These are phyloP conservation scores for Pangasius macronema DNA, from an alignment of 2,797 vertebrate genomes.

Conservation along the genomic window DNA sequence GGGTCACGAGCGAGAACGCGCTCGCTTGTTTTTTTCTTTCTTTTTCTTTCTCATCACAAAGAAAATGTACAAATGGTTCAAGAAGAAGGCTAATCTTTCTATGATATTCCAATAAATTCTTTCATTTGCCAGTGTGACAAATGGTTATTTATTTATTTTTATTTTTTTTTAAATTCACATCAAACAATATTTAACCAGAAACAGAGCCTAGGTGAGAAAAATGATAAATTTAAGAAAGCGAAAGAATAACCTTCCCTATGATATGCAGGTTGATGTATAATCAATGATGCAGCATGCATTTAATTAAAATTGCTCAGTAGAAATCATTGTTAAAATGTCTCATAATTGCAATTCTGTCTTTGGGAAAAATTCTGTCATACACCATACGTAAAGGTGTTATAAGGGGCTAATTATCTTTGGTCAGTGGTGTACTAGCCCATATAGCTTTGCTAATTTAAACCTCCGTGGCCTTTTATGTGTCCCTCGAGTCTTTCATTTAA, in stretches of 20 bases:
- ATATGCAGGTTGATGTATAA: background rate
- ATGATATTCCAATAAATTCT: background rate
- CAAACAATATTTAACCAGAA: background rate
- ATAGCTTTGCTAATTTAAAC: constrained; percentile 41
- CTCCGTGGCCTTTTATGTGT: constrained; percentile 47
- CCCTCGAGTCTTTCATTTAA: constrained; percentile 57
- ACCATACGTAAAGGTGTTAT: background rate
- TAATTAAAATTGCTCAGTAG: background rate
- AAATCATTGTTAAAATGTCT: background rate
- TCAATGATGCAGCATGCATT: background rate
- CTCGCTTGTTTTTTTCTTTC: background rate
- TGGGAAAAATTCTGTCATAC: background rate
- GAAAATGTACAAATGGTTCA: background rate
- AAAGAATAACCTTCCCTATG: background rate
- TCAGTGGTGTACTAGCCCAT: constrained; percentile 14
- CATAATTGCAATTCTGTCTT: background rate
- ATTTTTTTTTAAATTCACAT: too few relatives aligned
- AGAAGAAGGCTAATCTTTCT: background rate
- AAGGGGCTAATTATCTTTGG: constrained; percentile 26
- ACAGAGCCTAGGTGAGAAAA: background rate
- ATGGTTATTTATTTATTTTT: background rate
- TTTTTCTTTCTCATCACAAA: background rate
- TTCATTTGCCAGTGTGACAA: background rate
- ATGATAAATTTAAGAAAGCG: background rate
- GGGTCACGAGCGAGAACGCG: constrained; percentile 4